phyloP scores from a whole-genome alignment of 1,140 invertebrate genomes.

The Panulirus ornatus region DNA sequence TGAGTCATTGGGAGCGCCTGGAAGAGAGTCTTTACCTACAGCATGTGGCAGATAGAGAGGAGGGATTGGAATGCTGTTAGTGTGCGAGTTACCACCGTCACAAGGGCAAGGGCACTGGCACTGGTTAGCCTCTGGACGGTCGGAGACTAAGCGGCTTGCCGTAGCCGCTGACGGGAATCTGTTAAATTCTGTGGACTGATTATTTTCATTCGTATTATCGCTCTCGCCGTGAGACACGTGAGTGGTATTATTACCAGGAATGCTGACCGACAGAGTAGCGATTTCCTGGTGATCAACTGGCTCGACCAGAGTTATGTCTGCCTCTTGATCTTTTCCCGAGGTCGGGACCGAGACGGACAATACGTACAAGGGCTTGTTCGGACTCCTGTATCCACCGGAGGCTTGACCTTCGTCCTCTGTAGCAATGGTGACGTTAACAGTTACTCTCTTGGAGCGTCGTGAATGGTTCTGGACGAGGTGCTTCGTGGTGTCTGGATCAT shows the following conservation, averaged over 20 bases:
- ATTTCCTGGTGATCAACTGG: slow-evolving; percentile 60
- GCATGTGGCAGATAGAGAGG: slow-evolving; percentile 24
- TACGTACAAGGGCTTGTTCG: slow-evolving; percentile 83
- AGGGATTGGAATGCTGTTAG: slow-evolving; percentile 47
- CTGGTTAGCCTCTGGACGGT: neutral
- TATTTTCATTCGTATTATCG: neutral
- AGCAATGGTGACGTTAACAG: slow-evolving; percentile 87
- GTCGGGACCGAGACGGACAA: slow-evolving; percentile 86
- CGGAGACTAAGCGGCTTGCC: neutral
- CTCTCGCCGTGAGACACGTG: neutral
- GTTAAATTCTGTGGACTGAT: neutral
- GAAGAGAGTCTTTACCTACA: neutral
- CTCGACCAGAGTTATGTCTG: slow-evolving; percentile 81
- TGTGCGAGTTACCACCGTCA: neutral
- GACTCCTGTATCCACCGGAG: slow-evolving; percentile 76
- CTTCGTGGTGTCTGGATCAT: slow-evolving; percentile 10
- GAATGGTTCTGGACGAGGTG: slow-evolving; percentile 2
- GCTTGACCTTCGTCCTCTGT: slow-evolving; percentile 81
- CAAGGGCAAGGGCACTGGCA: slow-evolving; percentile 62
- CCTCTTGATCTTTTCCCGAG: slow-evolving; percentile 80
- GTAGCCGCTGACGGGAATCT: neutral
- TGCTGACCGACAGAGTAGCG: slow-evolving; percentile 23
- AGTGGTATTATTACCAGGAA: slow-evolving; percentile 45
- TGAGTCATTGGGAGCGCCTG: neutral
- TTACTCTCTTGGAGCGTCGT: slow-evolving; percentile 81